Conservation (phyloP, 2,113 vertebrate species). For the cat (Felis catus) region DNA sequence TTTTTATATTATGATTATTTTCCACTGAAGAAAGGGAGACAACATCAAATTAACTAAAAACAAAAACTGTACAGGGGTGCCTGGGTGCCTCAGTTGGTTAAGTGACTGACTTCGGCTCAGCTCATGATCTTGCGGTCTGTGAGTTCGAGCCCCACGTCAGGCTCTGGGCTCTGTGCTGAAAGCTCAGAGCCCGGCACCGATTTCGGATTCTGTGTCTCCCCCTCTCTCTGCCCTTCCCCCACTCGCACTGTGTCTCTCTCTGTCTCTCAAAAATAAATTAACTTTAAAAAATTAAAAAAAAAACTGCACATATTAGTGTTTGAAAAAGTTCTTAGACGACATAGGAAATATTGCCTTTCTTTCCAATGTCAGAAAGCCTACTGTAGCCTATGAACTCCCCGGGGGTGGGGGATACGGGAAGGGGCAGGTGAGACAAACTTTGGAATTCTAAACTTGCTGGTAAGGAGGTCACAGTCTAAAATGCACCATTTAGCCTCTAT, state of each 20-base stretch:
- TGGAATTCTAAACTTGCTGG: neutral
- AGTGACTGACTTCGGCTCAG: too few species aligned
- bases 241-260: too few species aligned
- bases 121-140: too few species aligned
- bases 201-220: too few species aligned
- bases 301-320: neutral
- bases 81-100: too few species aligned
- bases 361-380: neutral
- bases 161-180: too few species aligned
- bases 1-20: slow-evolving; percentile 19
- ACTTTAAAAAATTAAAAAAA: too few species aligned
- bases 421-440: neutral
- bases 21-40: slow-evolving; percentile 20
- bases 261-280: too few species aligned
- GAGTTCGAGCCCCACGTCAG: too few species aligned
- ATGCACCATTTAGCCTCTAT: neutral
- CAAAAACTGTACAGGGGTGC: too few species aligned
- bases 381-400: neutral
- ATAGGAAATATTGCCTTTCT: neutral
- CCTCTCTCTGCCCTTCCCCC: too few species aligned
- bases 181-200: too few species aligned
- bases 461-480: neutral
- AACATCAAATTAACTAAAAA: neutral
- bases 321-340: neutral
- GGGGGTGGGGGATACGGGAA: neutral